Conservation (phyloP, 2,113 vertebrate genomes). For the Turdus rufiventris region DNA sequence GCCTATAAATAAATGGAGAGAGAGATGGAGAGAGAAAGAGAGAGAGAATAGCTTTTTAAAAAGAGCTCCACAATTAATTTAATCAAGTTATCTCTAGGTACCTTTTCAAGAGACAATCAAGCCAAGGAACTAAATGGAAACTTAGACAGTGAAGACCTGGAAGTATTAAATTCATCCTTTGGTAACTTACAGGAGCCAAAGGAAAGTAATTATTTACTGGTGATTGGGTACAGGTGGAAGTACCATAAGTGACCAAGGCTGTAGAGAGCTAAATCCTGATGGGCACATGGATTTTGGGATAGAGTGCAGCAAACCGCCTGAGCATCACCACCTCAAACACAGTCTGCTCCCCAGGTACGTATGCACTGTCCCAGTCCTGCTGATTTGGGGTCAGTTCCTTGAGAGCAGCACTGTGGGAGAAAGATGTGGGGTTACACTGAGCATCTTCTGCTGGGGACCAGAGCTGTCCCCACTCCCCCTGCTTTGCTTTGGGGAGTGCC, state of each 20-base stretch:
- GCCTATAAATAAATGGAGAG: slow-evolving; percentile 55
- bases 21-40: background rate
- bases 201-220: slow-evolving; percentile 6
- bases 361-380: no score
- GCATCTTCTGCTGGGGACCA: background rate
- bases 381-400: background rate
- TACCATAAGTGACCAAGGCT: accelerated
- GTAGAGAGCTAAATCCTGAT: background rate
- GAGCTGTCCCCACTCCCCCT: background rate
- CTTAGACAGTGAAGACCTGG: slow-evolving; percentile 13
- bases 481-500: background rate
- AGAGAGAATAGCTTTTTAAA: slow-evolving; percentile 19
- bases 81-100: slow-evolving; percentile 51
- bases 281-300: background rate
- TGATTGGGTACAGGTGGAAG: background rate
- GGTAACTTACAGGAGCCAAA: background rate
- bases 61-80: slow-evolving; percentile 52
- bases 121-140: slow-evolving; percentile 43
- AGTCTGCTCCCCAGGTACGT: background rate
- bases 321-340: background rate
- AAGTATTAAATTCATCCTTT: slow-evolving; percentile 28
- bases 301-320: background rate
- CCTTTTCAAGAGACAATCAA: slow-evolving; percentile 37
- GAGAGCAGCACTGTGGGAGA: background rate
- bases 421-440: background rate